These are phyloP conservation scores for Drosophila neotestacea DNA, from an alignment of 2,888 invertebrate species.

Conservation along the genomic window DNA sequence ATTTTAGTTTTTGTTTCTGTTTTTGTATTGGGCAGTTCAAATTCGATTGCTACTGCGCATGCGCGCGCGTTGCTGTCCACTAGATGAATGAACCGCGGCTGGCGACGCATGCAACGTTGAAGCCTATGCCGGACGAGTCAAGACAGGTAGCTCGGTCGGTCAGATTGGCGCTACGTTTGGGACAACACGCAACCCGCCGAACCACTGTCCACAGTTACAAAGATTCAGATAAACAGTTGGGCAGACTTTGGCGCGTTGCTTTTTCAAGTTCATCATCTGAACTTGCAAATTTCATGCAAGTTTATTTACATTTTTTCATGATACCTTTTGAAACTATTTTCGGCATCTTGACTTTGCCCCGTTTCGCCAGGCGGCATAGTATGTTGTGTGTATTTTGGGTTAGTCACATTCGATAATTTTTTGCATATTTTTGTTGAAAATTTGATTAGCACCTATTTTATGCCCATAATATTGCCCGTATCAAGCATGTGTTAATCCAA, in stretches of 20 bases:
- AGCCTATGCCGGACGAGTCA: conserved; percentile 57
- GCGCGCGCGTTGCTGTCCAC: conserved; percentile 69
- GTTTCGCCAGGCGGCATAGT: conserved; percentile 30
- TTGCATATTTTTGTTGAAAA: conserved; percentile 26
- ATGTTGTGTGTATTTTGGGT: conserved; percentile 17
- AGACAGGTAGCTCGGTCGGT: conserved; percentile 67
- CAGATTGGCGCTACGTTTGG: conserved; percentile 62
- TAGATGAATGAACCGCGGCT: conserved; percentile 61
- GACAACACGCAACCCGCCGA: conserved; percentile 54
- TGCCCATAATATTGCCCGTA: conserved; percentile 19
- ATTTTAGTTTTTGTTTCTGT: neutral
- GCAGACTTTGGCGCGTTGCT: conserved; percentile 20
- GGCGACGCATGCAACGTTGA: conserved; percentile 57
- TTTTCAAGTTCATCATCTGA: conserved; percentile 77
- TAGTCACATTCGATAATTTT: conserved; percentile 40
- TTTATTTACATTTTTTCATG: conserved; percentile 36
- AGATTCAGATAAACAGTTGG: conserved; percentile 40
- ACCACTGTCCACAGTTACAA: conserved; percentile 16
- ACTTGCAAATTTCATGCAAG: conserved; percentile 66
- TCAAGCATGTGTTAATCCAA: conserved; percentile 51
- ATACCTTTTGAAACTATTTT: conserved; percentile 38
- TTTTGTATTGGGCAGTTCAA: neutral
- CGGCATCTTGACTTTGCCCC: conserved; percentile 26
- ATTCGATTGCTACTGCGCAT: conserved; percentile 58
- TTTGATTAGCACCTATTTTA: conserved; percentile 50